Conservation (phyloP, 2,888 invertebrate genomes). For the Prosopocoilus inquinatus region DNA sequence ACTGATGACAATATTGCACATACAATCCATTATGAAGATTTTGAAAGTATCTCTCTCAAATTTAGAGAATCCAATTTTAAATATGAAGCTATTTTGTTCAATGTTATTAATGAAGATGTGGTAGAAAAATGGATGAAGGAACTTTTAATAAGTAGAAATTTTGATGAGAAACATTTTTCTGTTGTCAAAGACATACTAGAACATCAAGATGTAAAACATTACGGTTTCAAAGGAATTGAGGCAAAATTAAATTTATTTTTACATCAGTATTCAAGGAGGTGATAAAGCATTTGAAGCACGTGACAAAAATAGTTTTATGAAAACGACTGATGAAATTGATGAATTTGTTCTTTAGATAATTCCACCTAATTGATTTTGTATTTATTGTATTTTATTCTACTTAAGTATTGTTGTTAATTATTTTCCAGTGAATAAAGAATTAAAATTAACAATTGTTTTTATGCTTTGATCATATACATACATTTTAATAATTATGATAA, state of each 20-base stretch:
- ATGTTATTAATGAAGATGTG: constrained; percentile 29
- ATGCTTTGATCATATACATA: too few relatives aligned
- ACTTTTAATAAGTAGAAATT: constrained; percentile 24
- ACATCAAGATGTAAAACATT: constrained; percentile 29
- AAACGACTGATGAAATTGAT: not conserved
- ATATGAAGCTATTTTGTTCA: constrained; percentile 33
- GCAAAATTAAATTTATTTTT: constrained; percentile 10
- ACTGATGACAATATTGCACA: constrained; percentile 26
- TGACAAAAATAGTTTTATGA: not conserved
- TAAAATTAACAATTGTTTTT: too few relatives aligned
- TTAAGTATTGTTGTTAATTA: not conserved
- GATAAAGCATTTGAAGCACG: not conserved
- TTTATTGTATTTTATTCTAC: not conserved
- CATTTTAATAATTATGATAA: too few relatives aligned
- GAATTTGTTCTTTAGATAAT: not conserved
- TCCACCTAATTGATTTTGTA: not conserved
- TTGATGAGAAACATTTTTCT: constrained; percentile 20
- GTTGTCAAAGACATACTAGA: constrained; percentile 26
- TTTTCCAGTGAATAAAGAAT: not conserved
- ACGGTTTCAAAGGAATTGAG: constrained; percentile 17
- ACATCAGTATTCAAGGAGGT: too few relatives aligned
- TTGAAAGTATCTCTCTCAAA: constrained; percentile 26
- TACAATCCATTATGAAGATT: constrained; percentile 27
- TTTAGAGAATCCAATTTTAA: constrained; percentile 28
- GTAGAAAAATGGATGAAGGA: constrained; percentile 31